A percentile compares a stretch with the other conserved stretches of the same genome.
These are phyloP conservation scores for Oscheius sp. DNA, from an alignment of 1,140 invertebrate genomes.

Conservation along the genomic window DNA sequence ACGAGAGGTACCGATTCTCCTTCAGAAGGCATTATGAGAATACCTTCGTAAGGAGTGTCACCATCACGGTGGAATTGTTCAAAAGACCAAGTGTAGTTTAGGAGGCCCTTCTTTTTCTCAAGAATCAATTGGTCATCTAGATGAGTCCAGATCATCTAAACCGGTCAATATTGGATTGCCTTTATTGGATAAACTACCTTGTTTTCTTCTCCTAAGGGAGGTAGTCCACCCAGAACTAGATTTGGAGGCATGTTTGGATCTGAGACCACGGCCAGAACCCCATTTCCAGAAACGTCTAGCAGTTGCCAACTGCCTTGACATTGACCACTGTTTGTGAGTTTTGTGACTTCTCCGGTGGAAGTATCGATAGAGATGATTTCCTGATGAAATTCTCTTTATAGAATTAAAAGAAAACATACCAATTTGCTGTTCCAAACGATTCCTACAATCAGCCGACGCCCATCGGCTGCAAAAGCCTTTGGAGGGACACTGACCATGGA, in stretches of 20 bases:
- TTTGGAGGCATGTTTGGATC: slow-evolving; percentile 46
- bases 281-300: slow-evolving; percentile 43
- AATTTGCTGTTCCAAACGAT: slow-evolving; percentile 69
- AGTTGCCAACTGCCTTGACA: slow-evolving; percentile 40
- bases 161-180: background rate
- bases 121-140: slow-evolving; percentile 20
- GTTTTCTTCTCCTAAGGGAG: slow-evolving; percentile 37
- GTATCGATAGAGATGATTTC: slow-evolving; percentile 46
- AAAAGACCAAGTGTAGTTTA: slow-evolving; percentile 34
- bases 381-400: slow-evolving; percentile 61
- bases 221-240: slow-evolving; percentile 51
- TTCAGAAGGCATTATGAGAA: slow-evolving; percentile 50
- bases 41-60: slow-evolving; percentile 60
- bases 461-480: slow-evolving; percentile 70
- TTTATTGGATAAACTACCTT: background rate
- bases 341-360: slow-evolving; percentile 45
- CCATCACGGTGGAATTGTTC: slow-evolving; percentile 39
- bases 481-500: slow-evolving; percentile 51
- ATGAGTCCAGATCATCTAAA: slow-evolving; percentile 39
- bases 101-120: slow-evolving; percentile 28
- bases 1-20: slow-evolving; percentile 59
- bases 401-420: no score
- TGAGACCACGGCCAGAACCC: slow-evolving; percentile 43
- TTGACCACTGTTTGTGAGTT: slow-evolving; percentile 38
- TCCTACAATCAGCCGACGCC: slow-evolving; percentile 69